Conservation (phyloP, 2,797 vertebrate species). For the Moxostoma hubbsi region DNA sequence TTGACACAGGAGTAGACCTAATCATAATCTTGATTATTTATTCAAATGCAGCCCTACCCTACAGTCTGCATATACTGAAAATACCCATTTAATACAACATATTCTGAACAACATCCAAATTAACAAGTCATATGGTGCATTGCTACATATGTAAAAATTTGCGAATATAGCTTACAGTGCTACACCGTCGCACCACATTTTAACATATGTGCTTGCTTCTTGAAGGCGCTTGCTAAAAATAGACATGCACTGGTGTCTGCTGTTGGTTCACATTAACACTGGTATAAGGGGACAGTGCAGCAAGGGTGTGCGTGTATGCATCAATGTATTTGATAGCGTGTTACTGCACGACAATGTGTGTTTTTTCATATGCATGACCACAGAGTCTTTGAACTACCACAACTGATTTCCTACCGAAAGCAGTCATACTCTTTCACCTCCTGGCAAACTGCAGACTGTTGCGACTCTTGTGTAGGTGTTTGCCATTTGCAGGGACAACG, state of each 20-base stretch:
- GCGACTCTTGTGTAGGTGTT: slow-evolving; percentile 31
- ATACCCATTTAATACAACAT: neutral
- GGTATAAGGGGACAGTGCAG: slow-evolving; percentile 45
- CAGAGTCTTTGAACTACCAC: slow-evolving; percentile 48
- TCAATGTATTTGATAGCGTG: neutral
- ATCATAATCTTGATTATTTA: neutral
- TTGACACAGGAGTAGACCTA: too few relatives aligned
- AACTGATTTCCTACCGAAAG: slow-evolving; percentile 52
- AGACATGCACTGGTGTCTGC: slow-evolving; percentile 51
- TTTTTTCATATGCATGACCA: slow-evolving; percentile 35
- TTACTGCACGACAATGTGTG: slow-evolving; percentile 1
- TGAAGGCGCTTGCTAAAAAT: slow-evolving; percentile 53
- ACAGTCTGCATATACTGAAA: neutral
- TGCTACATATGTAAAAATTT: slow-evolving; percentile 7
- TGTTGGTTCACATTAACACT: slow-evolving; percentile 43
- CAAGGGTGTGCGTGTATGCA: slow-evolving; percentile 8
- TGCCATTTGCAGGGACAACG: slow-evolving; percentile 20
- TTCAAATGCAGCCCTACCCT: neutral
- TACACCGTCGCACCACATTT: slow-evolving; percentile 9
- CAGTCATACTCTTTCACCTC: slow-evolving; percentile 32
- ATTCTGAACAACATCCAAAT: neutral
- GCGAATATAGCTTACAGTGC: slow-evolving; percentile 14
- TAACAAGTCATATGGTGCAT: neutral
- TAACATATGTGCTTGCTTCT: slow-evolving; percentile 37
- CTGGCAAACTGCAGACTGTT: slow-evolving; percentile 37